Conservation (phyloP, 1,140 invertebrate genomes). For the Drosophila sulfurigaster region DNA sequence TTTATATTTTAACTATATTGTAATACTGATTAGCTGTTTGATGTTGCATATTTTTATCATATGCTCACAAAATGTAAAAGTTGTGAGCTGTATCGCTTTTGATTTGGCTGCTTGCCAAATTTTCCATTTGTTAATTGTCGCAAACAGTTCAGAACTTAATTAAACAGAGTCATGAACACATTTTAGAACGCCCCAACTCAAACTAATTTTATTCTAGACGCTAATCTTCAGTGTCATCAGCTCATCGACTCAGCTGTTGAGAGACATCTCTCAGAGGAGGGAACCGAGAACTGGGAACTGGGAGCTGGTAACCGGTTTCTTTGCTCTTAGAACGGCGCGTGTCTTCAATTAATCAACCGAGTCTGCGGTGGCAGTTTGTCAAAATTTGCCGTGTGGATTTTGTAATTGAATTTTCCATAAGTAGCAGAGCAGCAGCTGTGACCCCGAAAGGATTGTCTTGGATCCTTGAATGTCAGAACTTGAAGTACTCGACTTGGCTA, state of each 20-base stretch:
- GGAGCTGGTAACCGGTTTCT: conserved; percentile 63
- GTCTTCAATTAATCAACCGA: conserved; percentile 73
- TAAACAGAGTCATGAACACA: conserved; percentile 45
- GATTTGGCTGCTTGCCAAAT: conserved; percentile 31
- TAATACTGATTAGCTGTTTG: neutral
- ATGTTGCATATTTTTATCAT: conserved; percentile 1
- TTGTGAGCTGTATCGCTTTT: conserved; percentile 35
- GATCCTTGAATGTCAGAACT: conserved; percentile 9
- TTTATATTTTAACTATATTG: neutral
- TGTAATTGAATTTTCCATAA: conserved; percentile 68
- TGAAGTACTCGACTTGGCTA: conserved; percentile 39
- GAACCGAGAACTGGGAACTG: neutral
- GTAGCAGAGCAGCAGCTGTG: conserved; percentile 50
- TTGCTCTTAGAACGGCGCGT: conserved; percentile 54
- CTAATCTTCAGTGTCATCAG: conserved; percentile 71
- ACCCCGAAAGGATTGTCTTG: conserved; percentile 54
- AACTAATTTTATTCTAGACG: conserved; percentile 37
- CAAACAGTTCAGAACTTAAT: conserved; percentile 50
- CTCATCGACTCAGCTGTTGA: conserved; percentile 2
- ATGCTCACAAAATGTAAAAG: neutral
- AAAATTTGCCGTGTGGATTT: conserved; percentile 18
- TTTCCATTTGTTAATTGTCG: conserved; percentile 30
- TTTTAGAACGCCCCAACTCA: conserved; percentile 22
- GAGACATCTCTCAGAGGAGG: conserved; percentile 1
- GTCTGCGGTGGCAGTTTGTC: conserved; percentile 14